Conservation (phyloP, 2,113 vertebrate species). For the Zosterops hypoxanthus region DNA sequence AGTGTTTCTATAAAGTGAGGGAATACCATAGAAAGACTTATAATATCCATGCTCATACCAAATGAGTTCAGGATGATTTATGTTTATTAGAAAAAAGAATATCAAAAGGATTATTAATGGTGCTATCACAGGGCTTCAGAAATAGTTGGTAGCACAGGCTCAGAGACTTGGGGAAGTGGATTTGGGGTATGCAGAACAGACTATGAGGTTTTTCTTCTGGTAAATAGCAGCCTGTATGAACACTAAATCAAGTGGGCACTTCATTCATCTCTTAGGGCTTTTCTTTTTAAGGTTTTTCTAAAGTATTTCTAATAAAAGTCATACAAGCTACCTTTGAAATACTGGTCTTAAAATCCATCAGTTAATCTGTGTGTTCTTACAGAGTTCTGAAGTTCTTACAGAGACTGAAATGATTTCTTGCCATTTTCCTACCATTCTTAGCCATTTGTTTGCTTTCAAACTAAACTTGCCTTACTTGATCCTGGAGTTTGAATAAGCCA, state of each 20-base stretch:
- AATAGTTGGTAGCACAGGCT: not conserved
- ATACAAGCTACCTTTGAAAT: constrained; percentile 2
- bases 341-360: not conserved
- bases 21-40: not conserved
- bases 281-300: not conserved
- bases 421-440: not conserved
- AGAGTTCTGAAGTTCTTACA: not conserved
- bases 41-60: not conserved
- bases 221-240: not conserved
- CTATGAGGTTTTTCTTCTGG: not conserved
- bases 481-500: not conserved
- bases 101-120: constrained; percentile 13
- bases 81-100: not conserved
- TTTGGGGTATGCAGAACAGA: not conserved
- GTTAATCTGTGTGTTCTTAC: not conserved
- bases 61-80: not conserved
- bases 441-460: not conserved
- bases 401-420: not conserved
- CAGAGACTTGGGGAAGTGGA: not conserved
- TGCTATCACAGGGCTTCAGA: not conserved
- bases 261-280: constrained; percentile 7
- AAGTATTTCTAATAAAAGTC: not conserved
- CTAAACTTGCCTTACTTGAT: not conserved
- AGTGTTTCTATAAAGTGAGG: not conserved
- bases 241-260: constrained; percentile 25